Evolutionary conservation across 2,797 vertebrate species (phyloP).

Genomic region (Distichodus sexfasciatus): DNA sequence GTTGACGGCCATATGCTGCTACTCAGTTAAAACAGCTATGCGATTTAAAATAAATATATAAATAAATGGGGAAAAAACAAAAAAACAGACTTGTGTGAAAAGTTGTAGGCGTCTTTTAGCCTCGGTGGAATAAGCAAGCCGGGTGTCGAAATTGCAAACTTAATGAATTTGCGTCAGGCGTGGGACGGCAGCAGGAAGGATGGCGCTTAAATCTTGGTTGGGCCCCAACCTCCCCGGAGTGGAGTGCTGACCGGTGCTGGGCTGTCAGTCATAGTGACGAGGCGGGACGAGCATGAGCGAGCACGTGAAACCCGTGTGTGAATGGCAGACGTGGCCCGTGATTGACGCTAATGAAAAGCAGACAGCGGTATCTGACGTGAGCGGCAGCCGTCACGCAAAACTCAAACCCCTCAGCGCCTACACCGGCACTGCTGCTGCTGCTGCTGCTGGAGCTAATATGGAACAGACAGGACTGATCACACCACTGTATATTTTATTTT

Average conservation of each 20-base stretch:
- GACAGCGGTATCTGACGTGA: conserved; percentile 58
- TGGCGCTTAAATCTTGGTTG: conserved; percentile 39
- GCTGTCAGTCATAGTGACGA: conserved; percentile 72
- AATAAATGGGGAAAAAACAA: too few species aligned
- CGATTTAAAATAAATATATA: too few species aligned
- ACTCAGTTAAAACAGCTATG: conserved; percentile 34
- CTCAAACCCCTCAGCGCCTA: conserved; percentile 27
- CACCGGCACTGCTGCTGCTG: conserved; percentile 8
- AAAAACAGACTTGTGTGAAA: conserved; percentile 59
- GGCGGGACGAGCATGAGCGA: conserved; percentile 73
- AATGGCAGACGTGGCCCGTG: conserved; percentile 55
- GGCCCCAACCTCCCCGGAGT: conserved; percentile 54
- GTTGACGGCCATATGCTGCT: conserved; percentile 36
- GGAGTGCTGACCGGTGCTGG: conserved; percentile 62
- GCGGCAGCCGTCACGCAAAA: conserved; percentile 59
- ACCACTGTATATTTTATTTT: conserved; percentile 4
- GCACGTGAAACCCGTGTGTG: conserved; percentile 53
- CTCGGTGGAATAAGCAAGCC: conserved; percentile 51
- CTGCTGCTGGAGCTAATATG: not conserved
- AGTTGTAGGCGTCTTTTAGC: conserved; percentile 56
- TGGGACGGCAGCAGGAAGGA: conserved; percentile 42
- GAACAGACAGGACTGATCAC: conserved; percentile 18
- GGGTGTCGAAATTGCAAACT: conserved; percentile 59
- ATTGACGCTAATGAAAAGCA: conserved; percentile 81
- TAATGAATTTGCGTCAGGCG: conserved; percentile 58